Evolutionary conservation across 2,113 vertebrate species (phyloP), one percentile per base, ranked within the genome.

Genomic region (Fulica atra): DNA sequence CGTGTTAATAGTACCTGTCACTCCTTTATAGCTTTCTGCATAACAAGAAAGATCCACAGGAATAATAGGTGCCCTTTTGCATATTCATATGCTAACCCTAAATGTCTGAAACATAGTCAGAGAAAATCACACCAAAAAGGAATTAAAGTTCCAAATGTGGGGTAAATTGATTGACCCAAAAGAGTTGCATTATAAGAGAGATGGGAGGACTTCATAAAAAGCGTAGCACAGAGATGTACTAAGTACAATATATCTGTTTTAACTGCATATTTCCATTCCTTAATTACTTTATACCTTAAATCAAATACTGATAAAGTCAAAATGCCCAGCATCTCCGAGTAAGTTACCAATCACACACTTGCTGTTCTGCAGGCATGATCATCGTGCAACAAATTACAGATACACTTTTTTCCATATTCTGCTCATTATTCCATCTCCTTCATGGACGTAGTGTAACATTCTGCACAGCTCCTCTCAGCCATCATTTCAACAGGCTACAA

Each of bases 1-100:
- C 24, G 21, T 92, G 73, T 94, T 95, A 94, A 89, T 86, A 94
- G 51, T 81, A 71, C 69, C 87, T 95, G 92, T 91, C 89, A 91
- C 21, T 95, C 69, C 81, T 91, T 94, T 73, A 78, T 42, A 73
- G 13, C 56, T 81, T 94, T 91, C 46, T 92, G 50, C 68, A 77
- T 90, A 83, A 89, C 17, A 89, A 82, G 92, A 86, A 80, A 64
- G 74, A 89, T 89, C 42, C 66, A 60, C 20, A 61, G 50, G 78
- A 97, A 86, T 82, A 90, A 88, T 88, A 81, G 71, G 31, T 89
- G 54, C 4, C 63, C 76, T 88, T 70, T 90, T 93, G 63, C 70
- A 72, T 94, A 85, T 96, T 93, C 81, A 70, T 82, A 36, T 38
- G 53, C 60, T 77, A 93, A 80, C 36, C 63, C 40, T 61, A 53